Conservation (phyloP, 35 echinoderm and acorn worm species). For the Ophioderma brevispina region DNA sequence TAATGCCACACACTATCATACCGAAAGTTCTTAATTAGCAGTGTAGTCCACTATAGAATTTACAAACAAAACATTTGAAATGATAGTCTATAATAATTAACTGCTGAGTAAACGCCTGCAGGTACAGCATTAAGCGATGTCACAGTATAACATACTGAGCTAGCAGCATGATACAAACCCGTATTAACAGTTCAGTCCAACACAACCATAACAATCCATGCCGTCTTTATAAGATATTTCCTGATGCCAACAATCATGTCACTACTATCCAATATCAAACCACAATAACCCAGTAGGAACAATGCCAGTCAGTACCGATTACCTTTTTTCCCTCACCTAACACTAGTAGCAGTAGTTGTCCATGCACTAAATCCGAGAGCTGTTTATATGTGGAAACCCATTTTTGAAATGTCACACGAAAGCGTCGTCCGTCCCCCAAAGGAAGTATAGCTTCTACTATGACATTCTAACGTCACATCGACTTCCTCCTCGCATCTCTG, state of each 20-base stretch:
- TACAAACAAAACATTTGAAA: no score
- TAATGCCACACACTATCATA: no score
- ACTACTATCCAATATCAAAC: no score
- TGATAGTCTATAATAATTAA: no score
- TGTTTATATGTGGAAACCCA: slow-evolving; percentile 5
- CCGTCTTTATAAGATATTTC: neutral
- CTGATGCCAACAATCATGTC: no score
- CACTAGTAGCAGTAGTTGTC: no score
- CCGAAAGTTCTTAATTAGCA: no score
- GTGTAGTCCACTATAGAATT: no score
- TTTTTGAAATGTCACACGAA: slow-evolving; percentile 9
- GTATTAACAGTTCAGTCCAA: neutral
- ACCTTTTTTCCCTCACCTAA: no score
- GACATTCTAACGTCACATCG: neutral
- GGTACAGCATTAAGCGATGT: neutral
- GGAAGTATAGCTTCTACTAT: slow-evolving; percentile 6
- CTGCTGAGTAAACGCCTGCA: no score
- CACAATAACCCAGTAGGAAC: no score
- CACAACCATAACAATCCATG: neutral
- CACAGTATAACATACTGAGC: neutral
- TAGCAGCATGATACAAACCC: neutral
- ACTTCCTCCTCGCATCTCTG: neutral
- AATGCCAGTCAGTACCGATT: no score
- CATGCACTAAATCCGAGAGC: neutral
- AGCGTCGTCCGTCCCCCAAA: slow-evolving; percentile 7